These are phyloP conservation scores for Xenus cinereus DNA, from an alignment of 2,113 vertebrate species.

Conservation along the genomic window DNA sequence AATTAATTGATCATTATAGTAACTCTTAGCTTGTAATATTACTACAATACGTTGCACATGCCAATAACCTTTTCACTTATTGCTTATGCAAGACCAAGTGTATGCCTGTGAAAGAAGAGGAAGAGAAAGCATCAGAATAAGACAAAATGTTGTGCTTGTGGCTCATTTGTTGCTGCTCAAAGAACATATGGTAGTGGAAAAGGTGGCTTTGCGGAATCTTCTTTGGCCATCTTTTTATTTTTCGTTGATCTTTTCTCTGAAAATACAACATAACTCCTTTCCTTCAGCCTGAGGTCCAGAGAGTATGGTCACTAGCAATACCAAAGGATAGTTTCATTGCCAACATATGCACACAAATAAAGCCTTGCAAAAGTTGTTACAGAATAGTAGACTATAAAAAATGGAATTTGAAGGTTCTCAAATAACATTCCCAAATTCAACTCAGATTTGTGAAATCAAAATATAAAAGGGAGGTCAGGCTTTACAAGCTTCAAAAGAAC, in stretches of 20 bases:
- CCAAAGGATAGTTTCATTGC: not conserved
- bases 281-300: not conserved
- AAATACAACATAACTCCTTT: not conserved
- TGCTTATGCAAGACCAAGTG: not conserved
- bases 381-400: not conserved
- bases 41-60: not conserved
- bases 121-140: not conserved
- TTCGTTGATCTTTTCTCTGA: not conserved
- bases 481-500: not conserved
- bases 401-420: not conserved
- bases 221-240: not conserved
- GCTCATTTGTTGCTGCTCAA: not conserved
- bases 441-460: not conserved
- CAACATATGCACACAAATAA: not conserved
- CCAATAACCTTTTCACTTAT: not conserved
- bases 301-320: not conserved
- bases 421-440: not conserved
- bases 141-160: not conserved
- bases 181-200: not conserved
- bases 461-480: not conserved
- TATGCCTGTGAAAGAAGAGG: not conserved
- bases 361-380: not conserved
- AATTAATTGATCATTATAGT: not conserved
- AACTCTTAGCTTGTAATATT: not conserved
- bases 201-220: not conserved